phyloP scores from a whole-genome alignment of 1,140 invertebrate species.

The Leptinotarsa texana region DNA sequence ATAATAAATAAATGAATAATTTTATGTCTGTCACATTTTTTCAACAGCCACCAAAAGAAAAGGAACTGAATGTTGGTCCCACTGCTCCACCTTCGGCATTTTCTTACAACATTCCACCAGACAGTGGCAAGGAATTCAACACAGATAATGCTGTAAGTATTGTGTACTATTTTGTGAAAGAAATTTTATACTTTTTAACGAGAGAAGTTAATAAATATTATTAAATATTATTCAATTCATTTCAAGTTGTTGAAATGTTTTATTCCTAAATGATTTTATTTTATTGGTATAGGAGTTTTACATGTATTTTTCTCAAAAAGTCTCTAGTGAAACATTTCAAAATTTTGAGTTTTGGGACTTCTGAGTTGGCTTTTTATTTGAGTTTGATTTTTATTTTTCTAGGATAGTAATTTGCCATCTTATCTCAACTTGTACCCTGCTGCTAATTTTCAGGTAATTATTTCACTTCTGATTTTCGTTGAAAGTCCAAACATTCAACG shows the following conservation, averaged over 20 bases:
- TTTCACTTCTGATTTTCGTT: not conserved
- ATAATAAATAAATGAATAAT: too few species aligned
- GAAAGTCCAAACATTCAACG: not conserved
- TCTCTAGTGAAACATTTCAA: not conserved
- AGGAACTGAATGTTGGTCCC: conserved; percentile 30
- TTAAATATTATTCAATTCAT: not conserved
- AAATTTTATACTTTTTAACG: too few species aligned
- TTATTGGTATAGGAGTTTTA: conserved; percentile 11
- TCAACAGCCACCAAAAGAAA: conserved; percentile 6
- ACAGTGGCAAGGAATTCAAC: conserved; percentile 63
- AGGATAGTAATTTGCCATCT: conserved; percentile 50
- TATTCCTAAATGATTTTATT: conserved; percentile 10
- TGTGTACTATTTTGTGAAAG: too few species aligned
- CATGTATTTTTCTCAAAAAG: conserved; percentile 20
- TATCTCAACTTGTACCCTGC: conserved; percentile 48
- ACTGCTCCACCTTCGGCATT: conserved; percentile 60
- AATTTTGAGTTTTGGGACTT: too few species aligned
- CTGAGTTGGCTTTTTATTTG: not conserved
- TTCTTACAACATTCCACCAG: conserved; percentile 74
- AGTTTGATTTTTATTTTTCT: conserved; percentile 41
- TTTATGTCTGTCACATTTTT: not conserved
- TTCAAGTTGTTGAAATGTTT: conserved; percentile 10
- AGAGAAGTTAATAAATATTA: too few species aligned
- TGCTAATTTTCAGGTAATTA: conserved; percentile 52
- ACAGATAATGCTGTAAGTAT: conserved; percentile 59